A percentile compares a stretch with the other conserved stretches of the same genome.
These are phyloP conservation scores for Drosophila robusta DNA, from an alignment of 2,888 invertebrate species.

Conservation along the genomic window DNA sequence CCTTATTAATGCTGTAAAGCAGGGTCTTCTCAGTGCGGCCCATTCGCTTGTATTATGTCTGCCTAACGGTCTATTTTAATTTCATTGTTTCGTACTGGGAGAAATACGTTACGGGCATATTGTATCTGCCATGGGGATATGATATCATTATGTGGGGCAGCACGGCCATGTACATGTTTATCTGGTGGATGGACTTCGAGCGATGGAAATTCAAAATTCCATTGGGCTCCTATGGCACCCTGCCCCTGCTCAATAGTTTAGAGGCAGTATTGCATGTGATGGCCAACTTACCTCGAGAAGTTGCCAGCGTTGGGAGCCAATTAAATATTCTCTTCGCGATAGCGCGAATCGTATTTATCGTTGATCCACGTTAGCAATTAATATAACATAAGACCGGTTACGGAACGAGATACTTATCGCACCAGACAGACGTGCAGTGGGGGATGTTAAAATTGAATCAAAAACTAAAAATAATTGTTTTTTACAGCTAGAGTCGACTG, in stretches of 20 bases:
- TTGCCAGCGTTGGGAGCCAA: conserved; percentile 98
- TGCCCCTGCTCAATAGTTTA: conserved; percentile 92
- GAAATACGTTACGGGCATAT: conserved; percentile 98
- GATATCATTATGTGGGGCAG: conserved; percentile 97
- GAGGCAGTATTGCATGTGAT: conserved; percentile 94
- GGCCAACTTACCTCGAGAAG: conserved; percentile 94
- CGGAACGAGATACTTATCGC: too few relatives aligned
- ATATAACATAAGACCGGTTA: too few relatives aligned
- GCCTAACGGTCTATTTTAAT: conserved; percentile 97
- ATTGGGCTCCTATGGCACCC: conserved; percentile 85
- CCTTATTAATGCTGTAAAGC: too few relatives aligned
- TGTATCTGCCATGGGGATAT: conserved; percentile 99
- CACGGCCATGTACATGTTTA: conserved; percentile 86
- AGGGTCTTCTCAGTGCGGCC: conserved; percentile 90
- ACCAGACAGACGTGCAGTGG: too few relatives aligned
- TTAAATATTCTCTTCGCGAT: too few relatives aligned
- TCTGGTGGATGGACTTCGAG: conserved; percentile 89
- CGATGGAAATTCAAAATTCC: conserved; percentile 93
- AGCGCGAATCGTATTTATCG: too few relatives aligned
- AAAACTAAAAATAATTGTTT: too few relatives aligned
- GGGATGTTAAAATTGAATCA: too few relatives aligned
- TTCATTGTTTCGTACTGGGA: conserved; percentile 99
- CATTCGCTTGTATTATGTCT: conserved; percentile 93
- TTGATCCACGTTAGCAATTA: too few relatives aligned
- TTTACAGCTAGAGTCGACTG: too few relatives aligned